A percentile compares a stretch with the other conserved stretches of the same genome.
phyloP scores from a whole-genome alignment of 2,113 vertebrate species.

The Phasianus colchicus region DNA sequence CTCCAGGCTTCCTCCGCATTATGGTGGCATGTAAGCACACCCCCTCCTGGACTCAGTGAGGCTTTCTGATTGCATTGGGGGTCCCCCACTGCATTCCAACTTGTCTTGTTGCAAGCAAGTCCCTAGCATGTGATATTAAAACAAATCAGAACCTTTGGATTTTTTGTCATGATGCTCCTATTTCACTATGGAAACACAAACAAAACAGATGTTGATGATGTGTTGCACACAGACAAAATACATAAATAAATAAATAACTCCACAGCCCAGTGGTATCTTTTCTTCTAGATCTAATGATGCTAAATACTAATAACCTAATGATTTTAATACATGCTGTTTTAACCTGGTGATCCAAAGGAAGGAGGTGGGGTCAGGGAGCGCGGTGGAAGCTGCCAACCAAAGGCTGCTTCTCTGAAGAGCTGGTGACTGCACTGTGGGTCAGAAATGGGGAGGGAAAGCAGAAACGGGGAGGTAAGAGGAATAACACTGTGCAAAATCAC shows the following conservation, averaged over 20 bases:
- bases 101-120: not conserved
- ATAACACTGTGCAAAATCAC: not conserved
- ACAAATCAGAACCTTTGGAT: slow-evolving; percentile 26
- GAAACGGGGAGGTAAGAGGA: not conserved
- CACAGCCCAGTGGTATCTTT: not conserved
- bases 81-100: slow-evolving; percentile 25
- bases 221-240: not conserved
- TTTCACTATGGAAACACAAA: slow-evolving; percentile 54
- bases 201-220: slow-evolving; percentile 51
- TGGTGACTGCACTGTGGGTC: not conserved
- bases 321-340: slow-evolving; percentile 27
- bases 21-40: slow-evolving; percentile 19
- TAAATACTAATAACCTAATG: slow-evolving; percentile 61
- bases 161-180: not conserved
- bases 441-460: not conserved
- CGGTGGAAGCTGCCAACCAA: not conserved
- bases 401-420: not conserved
- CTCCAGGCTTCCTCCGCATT: slow-evolving; percentile 41
- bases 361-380: not conserved
- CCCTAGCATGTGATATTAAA: slow-evolving; percentile 17
- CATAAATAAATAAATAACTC: not conserved
- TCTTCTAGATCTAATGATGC: slow-evolving; percentile 8
- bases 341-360: slow-evolving; percentile 9
- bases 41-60: slow-evolving; percentile 50
- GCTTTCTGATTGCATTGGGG: slow-evolving; percentile 54